Percentiles rank a stretch among this genome's conserved stretches.
Evolutionary conservation across 2,888 invertebrate species (phyloP).

Genomic region (Diabrotica balteata): DNA sequence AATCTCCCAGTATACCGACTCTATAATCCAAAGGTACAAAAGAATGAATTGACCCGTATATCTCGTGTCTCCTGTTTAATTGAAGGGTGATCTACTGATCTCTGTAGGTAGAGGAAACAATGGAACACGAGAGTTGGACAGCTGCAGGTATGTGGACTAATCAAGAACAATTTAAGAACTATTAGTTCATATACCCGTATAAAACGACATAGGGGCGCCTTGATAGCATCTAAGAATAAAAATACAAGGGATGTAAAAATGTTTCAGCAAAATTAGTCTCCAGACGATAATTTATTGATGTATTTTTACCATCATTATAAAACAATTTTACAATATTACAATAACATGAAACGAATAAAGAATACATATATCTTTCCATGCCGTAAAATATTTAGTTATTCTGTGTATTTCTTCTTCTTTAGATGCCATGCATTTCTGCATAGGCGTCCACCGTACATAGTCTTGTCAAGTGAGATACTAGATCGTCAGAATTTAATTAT

Average conservation of each 20-base stretch:
- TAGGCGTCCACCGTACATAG: too few relatives aligned
- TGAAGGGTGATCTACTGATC: constrained; percentile 48
- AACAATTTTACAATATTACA: too few relatives aligned
- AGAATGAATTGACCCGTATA: constrained; percentile 50
- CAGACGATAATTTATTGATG: too few relatives aligned
- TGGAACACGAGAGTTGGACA: constrained; percentile 48
- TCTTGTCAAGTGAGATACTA: too few relatives aligned
- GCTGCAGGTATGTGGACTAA: constrained; percentile 61
- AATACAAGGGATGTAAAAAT: constrained; percentile 24
- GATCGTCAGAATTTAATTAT: too few relatives aligned
- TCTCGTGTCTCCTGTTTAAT: constrained; percentile 42
- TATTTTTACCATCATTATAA: too few relatives aligned
- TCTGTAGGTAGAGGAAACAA: constrained; percentile 47
- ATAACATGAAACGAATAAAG: too few relatives aligned
- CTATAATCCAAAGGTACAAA: constrained; percentile 32
- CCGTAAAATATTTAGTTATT: too few relatives aligned
- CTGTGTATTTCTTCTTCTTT: too few relatives aligned
- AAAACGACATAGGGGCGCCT: constrained; percentile 53
- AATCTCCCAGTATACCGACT: constrained; percentile 8
- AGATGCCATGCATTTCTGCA: too few relatives aligned
- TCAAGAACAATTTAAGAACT: constrained; percentile 60
- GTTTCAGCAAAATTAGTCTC: not conserved
- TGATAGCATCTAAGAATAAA: constrained; percentile 46
- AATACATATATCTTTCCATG: too few relatives aligned
- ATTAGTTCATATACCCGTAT: constrained; percentile 57